Percentiles rank a stretch among this genome's conserved stretches.
These are phyloP conservation scores for Muschampia plurimacula DNA, from an alignment of 2,888 invertebrate species.

Conservation along the genomic window DNA sequence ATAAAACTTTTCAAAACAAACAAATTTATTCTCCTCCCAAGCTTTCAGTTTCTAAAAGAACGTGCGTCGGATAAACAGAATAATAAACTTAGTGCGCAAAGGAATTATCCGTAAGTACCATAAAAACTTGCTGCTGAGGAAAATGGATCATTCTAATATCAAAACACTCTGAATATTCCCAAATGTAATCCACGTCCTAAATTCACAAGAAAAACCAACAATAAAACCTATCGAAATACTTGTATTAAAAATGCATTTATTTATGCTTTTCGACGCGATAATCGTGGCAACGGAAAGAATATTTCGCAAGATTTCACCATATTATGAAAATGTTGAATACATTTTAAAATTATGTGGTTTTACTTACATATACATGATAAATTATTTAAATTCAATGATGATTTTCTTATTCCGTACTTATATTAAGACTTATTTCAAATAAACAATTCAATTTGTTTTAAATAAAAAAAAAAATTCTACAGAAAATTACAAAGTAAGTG, in stretches of 20 bases:
- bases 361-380: too few relatives aligned
- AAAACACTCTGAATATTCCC: conserved; percentile 56
- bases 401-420: too few relatives aligned
- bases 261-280: conserved; percentile 52
- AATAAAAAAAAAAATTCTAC: too few relatives aligned
- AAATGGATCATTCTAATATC: conserved; percentile 47
- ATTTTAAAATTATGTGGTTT: too few relatives aligned
- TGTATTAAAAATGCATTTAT: conserved; percentile 33
- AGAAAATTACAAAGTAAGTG: too few relatives aligned
- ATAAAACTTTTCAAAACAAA: conserved; percentile 31
- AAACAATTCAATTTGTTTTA: too few relatives aligned
- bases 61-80: conserved; percentile 25
- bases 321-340: too few relatives aligned
- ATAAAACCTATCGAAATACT: conserved; percentile 56
- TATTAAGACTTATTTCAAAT: too few relatives aligned
- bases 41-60: conserved; percentile 21
- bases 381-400: too few relatives aligned
- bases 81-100: conserved; percentile 22
- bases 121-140: conserved; percentile 35
- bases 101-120: conserved; percentile 36
- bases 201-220: conserved; percentile 62
- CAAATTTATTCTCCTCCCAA: conserved; percentile 16
- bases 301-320: too few relatives aligned
- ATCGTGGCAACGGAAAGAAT: neutral
- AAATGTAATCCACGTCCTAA: conserved; percentile 55